Evolutionary conservation across 1,140 invertebrate genomes (phyloP), one percentile per base, ranked within the genome.

Genomic region (Tetramorium parvispinum): DNA sequence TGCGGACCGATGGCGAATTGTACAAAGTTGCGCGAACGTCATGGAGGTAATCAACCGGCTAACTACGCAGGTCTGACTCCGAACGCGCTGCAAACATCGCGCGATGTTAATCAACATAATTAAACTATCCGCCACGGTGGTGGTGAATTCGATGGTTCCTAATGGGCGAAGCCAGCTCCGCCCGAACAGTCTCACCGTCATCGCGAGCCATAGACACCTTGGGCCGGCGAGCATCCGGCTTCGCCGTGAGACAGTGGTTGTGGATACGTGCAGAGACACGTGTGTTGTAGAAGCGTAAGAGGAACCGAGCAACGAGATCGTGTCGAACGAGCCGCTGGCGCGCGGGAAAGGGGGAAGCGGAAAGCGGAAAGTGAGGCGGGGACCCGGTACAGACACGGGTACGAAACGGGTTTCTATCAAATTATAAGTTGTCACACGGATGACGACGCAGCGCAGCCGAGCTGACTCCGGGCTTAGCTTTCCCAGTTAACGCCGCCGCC

Each of bases 341-440:
- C 16, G 32, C n/a, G 40, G 43, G 75, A 77, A 85, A 63, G 71
- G 85, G 18, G 73, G 4, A 75, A 85, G n/a, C 11, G 16, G 24
- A 32, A 57, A 46, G 59, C 51, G 78, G 71, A 59, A 53, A 68
- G 77, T 53, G 70, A 65, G 73, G 82, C 55, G 79, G 83, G 70
- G 89, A 88, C 66, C 83, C 83, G 78, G 89, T 90, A 86, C 88
- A 86, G 81, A 85, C 78, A 82, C 83, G 57, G 57, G 71, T 85
- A 81, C 89, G 89, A 85, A 88, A 81, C 81, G 90, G 91, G 66
- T 89, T 91, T 93, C 92, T 92, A 94, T 94, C 91, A 91, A 94
- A 94, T 94, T 94, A 94, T 94, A 94, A 93, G 92, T 94, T 93
- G 92, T 93, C 92, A 92, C 92, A 92, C 89, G 92, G 91, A 91